phyloP scores from a whole-genome alignment of 2,797 vertebrate genomes.

The Danio albolineatus region DNA sequence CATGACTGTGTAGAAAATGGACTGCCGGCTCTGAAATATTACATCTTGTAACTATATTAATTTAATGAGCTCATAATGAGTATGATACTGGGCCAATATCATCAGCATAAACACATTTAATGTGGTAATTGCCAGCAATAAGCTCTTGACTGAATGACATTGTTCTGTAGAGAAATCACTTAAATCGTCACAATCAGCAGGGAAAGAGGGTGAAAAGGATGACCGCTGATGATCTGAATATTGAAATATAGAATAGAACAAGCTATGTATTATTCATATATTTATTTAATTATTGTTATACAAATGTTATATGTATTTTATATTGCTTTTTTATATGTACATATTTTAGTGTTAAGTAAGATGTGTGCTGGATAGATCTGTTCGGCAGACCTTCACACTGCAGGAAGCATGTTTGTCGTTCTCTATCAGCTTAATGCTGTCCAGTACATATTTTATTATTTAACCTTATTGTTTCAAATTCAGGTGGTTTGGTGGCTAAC shows the following conservation, averaged over 20 bases:
- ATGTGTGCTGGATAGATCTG: neutral
- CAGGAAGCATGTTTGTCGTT: neutral
- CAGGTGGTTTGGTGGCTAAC: too few species aligned
- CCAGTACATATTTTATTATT: too few species aligned
- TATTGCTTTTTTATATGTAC: neutral
- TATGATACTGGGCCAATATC: conserved; percentile 54
- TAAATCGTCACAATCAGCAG: conserved; percentile 46
- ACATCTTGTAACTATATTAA: conserved; percentile 60
- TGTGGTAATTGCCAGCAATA: conserved; percentile 53
- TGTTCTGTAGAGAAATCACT: conserved; percentile 43
- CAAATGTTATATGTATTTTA: neutral
- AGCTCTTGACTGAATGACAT: conserved; percentile 47
- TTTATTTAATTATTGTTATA: neutral
- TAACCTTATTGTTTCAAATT: neutral
- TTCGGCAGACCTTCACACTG: neutral
- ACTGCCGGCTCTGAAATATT: conserved; percentile 41
- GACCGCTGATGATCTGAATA: neutral
- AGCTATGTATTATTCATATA: neutral
- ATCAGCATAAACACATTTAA: conserved; percentile 55
- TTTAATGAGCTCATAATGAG: conserved; percentile 61
- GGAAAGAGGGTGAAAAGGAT: neutral
- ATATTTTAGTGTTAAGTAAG: neutral
- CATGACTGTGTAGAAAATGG: conserved; percentile 52
- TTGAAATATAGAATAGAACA: neutral
- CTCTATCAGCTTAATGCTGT: neutral